Conservation (phyloP, 1,140 invertebrate species). For the Drosophila kepulauana region DNA sequence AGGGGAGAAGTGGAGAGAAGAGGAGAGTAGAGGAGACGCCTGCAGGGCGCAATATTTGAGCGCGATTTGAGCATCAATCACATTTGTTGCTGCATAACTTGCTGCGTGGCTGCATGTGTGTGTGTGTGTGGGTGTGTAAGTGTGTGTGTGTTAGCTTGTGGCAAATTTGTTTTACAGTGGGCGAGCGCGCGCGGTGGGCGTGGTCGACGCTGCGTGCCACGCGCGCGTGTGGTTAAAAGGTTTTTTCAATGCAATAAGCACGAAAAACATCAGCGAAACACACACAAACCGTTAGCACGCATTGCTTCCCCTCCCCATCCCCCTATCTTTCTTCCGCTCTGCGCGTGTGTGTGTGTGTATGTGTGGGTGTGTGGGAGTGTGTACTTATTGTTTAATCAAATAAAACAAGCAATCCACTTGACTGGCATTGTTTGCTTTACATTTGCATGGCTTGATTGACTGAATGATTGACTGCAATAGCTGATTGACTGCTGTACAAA, state of each 20-base stretch:
- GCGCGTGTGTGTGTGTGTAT: background rate
- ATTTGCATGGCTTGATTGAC: conserved; percentile 39
- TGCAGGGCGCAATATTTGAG: conserved; percentile 21
- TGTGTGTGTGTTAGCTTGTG: background rate
- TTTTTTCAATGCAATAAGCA: conserved; percentile 38
- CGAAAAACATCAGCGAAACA: conserved; percentile 18
- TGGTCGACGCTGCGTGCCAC: conserved; percentile 13
- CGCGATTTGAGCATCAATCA: conserved; percentile 52
- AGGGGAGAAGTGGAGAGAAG: background rate
- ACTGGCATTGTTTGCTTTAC: conserved; percentile 41
- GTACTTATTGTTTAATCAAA: conserved; percentile 51
- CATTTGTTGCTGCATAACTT: conserved; percentile 39
- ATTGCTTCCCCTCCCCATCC: background rate
- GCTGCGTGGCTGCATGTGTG: background rate
- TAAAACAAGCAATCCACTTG: conserved; percentile 39
- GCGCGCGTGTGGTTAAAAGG: conserved; percentile 24
- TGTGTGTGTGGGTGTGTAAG: conserved; percentile 7
- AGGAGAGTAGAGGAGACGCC: background rate
- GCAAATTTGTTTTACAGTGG: conserved; percentile 19
- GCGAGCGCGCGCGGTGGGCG: background rate
- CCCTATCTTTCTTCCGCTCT: background rate
- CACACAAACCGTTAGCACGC: conserved; percentile 25
- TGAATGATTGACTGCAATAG: conserved; percentile 37
- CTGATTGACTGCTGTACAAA: conserved; percentile 28
- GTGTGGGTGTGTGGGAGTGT: conserved; percentile 2